phyloP scores from a whole-genome alignment of 2,888 invertebrate genomes.

The Hirudinaria manillensis region DNA sequence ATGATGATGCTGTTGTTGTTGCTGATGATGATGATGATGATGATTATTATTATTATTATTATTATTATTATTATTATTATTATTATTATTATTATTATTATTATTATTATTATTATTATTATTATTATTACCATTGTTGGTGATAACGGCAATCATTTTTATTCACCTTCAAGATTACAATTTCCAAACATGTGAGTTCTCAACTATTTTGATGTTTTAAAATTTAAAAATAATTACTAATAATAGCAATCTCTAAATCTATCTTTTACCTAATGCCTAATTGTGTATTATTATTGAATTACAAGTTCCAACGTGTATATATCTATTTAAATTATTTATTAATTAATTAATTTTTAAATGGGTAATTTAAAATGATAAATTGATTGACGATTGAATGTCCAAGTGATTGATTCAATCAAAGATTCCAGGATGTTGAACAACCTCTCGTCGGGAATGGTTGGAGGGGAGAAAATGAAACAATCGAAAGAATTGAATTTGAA shows the following conservation, averaged over 20 bases:
- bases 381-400: no score
- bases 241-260: not conserved
- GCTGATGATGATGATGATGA: no score
- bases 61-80: no score
- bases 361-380: not conserved
- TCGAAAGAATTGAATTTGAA: not conserved
- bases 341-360: not conserved
- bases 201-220: no score
- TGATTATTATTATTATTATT: no score
- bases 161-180: slow-evolving; percentile 20
- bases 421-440: slow-evolving; percentile 19
- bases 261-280: not conserved
- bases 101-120: no score
- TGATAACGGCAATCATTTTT: no score
- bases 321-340: no score
- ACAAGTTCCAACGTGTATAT: no score
- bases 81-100: no score
- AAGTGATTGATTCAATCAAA: not conserved
- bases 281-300: not conserved
- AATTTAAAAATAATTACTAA: not conserved
- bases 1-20: no score
- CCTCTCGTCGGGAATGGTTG: slow-evolving; percentile 10
- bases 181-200: slow-evolving; percentile 23
- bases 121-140: no score
- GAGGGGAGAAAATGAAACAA: not conserved